Evolutionary conservation across 2,888 invertebrate species (phyloP).

Genomic region (Drosophila nr. perissopoda): DNA sequence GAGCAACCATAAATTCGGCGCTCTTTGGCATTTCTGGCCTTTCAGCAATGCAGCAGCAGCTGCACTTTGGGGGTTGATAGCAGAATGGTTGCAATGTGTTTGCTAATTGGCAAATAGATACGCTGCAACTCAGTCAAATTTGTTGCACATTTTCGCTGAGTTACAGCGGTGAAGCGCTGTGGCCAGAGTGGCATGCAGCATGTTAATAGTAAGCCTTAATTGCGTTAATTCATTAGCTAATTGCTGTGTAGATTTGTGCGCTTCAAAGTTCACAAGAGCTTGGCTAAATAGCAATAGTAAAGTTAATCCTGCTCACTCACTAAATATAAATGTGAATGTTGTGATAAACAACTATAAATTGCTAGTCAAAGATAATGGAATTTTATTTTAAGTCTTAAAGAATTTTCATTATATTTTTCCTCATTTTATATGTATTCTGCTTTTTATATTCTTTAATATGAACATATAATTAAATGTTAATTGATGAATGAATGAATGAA

Average conservation of each 20-base stretch:
- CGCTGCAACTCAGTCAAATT: constrained; percentile 3
- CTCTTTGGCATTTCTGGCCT: constrained; percentile 26
- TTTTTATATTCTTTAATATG: background rate
- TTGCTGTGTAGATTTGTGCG: background rate
- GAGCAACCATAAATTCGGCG: constrained; percentile 28
- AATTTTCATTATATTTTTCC: background rate
- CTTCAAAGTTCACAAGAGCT: background rate
- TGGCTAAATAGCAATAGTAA: background rate
- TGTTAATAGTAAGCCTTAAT: background rate
- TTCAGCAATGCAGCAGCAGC: constrained; percentile 17
- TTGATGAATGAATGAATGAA: background rate
- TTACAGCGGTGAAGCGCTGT: background rate
- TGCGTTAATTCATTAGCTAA: constrained; percentile 12
- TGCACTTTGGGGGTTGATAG: constrained; percentile 25
- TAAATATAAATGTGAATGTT: constrained; percentile 11
- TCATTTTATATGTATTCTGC: too few relatives aligned
- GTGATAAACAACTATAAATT: background rate
- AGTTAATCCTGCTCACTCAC: background rate
- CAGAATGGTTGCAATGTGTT: constrained; percentile 40
- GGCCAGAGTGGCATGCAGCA: background rate
- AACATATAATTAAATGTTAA: background rate
- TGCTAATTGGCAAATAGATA: constrained; percentile 20
- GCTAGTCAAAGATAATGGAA: background rate
- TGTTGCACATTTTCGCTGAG: constrained; percentile 5
- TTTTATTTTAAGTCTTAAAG: background rate